phyloP scores from a whole-genome alignment of 2,797 vertebrate species.

The Carduelis carduelis region DNA sequence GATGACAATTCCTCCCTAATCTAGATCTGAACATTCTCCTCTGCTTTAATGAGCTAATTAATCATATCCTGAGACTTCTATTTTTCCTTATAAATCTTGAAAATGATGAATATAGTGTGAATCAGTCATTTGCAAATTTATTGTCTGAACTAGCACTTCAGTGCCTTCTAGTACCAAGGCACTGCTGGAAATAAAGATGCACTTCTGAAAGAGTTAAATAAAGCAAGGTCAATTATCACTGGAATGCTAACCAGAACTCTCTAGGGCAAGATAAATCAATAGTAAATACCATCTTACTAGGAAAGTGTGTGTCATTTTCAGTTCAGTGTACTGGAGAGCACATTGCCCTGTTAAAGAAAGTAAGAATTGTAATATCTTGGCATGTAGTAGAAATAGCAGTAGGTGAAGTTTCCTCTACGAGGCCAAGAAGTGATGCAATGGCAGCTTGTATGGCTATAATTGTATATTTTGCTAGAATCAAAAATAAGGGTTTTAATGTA shows the following conservation, averaged over 20 bases:
- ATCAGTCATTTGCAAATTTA: not conserved
- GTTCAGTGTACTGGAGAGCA: slow-evolving; percentile 21
- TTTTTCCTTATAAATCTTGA: not conserved
- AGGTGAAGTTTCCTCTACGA: slow-evolving; percentile 55
- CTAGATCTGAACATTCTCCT: not conserved
- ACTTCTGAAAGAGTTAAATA: slow-evolving; percentile 26
- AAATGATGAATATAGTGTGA: not conserved
- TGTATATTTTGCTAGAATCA: slow-evolving; percentile 86
- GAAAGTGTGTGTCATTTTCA: slow-evolving; percentile 15
- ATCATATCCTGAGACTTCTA: not conserved
- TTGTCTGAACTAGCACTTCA: not conserved
- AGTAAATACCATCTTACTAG: slow-evolving; percentile 41
- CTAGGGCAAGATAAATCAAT: slow-evolving; percentile 54
- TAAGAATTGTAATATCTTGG: slow-evolving; percentile 53
- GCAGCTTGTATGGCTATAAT: slow-evolving; percentile 78
- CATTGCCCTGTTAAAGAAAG: slow-evolving; percentile 66
- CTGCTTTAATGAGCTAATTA: not conserved
- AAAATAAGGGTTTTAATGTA: slow-evolving; percentile 88
- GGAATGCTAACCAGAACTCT: slow-evolving; percentile 54
- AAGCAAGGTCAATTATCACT: slow-evolving; percentile 29
- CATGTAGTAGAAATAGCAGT: slow-evolving; percentile 50
- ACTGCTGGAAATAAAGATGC: not conserved
- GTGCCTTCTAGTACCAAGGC: not conserved
- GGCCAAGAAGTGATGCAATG: slow-evolving; percentile 67
- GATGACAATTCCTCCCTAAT: not conserved